Evolutionary conservation across 2,797 vertebrate species (phyloP), one percentile per base, ranked within the genome.

Genomic region (Apogon hyalosoma): DNA sequence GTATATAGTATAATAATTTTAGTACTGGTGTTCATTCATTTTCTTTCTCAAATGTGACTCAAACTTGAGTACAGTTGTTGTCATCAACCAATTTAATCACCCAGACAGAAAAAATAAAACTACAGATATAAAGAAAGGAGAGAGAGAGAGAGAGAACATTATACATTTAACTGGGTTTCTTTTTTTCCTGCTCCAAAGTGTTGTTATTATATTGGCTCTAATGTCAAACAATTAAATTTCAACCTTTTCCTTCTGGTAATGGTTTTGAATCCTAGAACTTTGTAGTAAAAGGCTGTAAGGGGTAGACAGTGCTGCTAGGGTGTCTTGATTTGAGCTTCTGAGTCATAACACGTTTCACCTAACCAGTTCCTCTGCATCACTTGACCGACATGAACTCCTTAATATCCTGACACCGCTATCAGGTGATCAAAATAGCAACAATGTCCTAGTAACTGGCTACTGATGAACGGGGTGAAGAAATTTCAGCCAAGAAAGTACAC

Each of bases 301-400:
- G 31, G 11, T 31, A 9, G 4, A 2, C 3, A 7, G 13, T 9
- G 15, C 41, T 42, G 14, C 40, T 7, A 36, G 14, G 61, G 19
- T 61, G 48, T 53, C 46, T 46, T 14, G 42, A 40, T 31, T 45
- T 49, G 11, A 58, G 6, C 56, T 1, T 7, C 19, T 64, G 38
- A 70, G 38, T 63, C 47, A 21, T 39, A 53, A 19, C 2, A 0
- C 15, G 7, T 39, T 19, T 64, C 52, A 54, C 69, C 19, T 28
- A 73, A 86, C 79, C 77, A 71, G 82, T 88, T 87, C 73, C 47
- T 52, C 55, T 11, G n/a, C 53, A 48, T 85, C 72, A 84, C 59
- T 72, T 88, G 77, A 86, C 69, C 47, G 45, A 57, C 61, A 16
- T 11, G 4, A n/a, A 0, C 7, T 33, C n/a, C 7, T 14, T 14